Conservation (phyloP, 2,888 invertebrate species). For the Conops quadrifasciatus region DNA sequence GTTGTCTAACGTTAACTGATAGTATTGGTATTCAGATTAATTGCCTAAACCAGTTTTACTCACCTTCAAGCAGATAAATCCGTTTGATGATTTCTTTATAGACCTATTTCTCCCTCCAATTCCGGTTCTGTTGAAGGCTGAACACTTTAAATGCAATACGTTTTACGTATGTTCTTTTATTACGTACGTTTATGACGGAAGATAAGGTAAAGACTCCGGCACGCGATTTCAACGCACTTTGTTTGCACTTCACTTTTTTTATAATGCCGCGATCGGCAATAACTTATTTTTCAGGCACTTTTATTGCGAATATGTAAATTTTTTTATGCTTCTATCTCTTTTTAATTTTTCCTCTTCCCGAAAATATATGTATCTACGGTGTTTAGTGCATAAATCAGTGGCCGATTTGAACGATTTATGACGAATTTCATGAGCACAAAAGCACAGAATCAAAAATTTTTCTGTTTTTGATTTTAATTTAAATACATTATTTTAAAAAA, state of each 20-base stretch:
- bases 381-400: too few species aligned
- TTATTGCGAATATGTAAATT: conserved; percentile 8
- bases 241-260: background rate
- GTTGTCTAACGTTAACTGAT: too few species aligned
- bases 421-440: too few species aligned
- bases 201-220: background rate
- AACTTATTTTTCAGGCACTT: conserved; percentile 23
- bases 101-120: background rate
- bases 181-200: background rate
- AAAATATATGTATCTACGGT: background rate
- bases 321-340: background rate
- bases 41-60: too few species aligned
- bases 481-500: background rate
- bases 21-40: too few species aligned
- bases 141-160: background rate
- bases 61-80: too few species aligned
- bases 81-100: too few species aligned
- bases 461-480: too few species aligned
- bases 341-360: background rate
- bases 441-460: too few species aligned
- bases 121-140: background rate
- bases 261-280: background rate
- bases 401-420: too few species aligned
- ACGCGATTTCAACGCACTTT: background rate
- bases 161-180: conserved; percentile 1